Base-by-base conservation (phyloP, 2,113 vertebrate genomes). In the Synchiropus splendidus region DNA sequence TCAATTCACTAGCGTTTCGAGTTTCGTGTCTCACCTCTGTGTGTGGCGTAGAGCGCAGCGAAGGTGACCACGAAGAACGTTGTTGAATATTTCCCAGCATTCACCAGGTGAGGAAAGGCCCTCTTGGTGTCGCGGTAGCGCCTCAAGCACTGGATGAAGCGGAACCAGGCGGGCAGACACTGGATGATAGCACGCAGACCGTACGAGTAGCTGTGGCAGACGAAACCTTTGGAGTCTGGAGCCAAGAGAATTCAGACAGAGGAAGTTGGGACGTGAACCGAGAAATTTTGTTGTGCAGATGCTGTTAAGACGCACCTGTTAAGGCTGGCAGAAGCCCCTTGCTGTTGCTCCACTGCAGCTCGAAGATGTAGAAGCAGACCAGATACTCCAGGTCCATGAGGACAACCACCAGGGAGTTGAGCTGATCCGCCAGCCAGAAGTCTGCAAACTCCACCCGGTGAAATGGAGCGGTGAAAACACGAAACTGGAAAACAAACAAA, bases 391-490 rank as follows among this genome's bases (percentile, higher is more conserved):
- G 80, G 75, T 98, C 95, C 89, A 94, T 92, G 54, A 98, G 85
- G 59, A 96, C 90, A 49, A 94, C 63, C 2, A 90, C 90, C 80
- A 98, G 84, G 59, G 94, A 98, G 83, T 98, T 98, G 61, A 98
- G 89, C 72, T 98, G 95, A 83, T 98, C 95, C 3, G 95, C 95
- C 79, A 98, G 81, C 95, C 95, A 98, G 89, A 98, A 98, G 85
- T 98, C 95, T 64, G 94, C 94, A 2, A 98, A 98, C 76, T 92
- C 94, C 65, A 98, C 95, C 8, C 94, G 92, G 79, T 98, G 94
- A 81, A 98, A 97, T 9, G 95, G 95, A 43, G 95, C 92, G 1
- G 95, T 98, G 82, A 91, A 93, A 35, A 98, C 92, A 12, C 95
- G 92, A 53, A 98, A 98, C 95, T 98, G 77, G 10, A 47, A 18